These are phyloP conservation scores for Theristicus caerulescens DNA, from an alignment of 2,113 vertebrate genomes.

Conservation along the genomic window DNA sequence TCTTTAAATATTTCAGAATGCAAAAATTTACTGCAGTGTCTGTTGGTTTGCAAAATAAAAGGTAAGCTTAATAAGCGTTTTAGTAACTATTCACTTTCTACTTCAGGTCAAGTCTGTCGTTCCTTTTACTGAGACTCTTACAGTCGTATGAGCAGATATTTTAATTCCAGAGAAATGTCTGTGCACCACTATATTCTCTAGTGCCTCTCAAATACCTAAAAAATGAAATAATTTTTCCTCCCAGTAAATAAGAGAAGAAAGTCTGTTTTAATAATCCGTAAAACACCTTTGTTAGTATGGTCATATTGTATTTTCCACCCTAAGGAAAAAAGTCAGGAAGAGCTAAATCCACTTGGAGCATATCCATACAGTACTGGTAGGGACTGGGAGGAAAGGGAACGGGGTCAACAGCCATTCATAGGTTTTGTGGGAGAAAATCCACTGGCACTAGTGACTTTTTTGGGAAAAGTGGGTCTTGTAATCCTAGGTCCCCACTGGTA, in stretches of 20 bases:
- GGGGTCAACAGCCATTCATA: fast-evolving
- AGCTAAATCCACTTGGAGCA: fast-evolving
- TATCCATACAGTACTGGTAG: fast-evolving
- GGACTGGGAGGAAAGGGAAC: too few species aligned
- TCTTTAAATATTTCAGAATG: neutral
- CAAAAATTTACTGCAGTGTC: neutral
- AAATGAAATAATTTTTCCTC: neutral
- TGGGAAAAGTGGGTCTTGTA: neutral
- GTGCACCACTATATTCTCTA: neutral
- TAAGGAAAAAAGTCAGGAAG: neutral
- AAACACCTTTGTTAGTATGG: neutral
- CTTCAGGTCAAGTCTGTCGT: neutral
- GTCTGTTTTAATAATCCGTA: neutral
- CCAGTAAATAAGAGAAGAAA: neutral
- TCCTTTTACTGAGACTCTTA: neutral
- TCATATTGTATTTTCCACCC: neutral
- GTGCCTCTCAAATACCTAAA: neutral
- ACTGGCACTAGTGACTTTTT: neutral
- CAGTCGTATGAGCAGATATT: neutral
- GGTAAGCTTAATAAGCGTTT: neutral
- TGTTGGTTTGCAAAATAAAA: neutral
- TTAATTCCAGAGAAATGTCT: neutral
- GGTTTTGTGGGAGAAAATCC: neutral
- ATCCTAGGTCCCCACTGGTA: fast-evolving
- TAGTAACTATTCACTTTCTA: neutral